phyloP scores from a whole-genome alignment of 1,140 invertebrate genomes.

The Drosophila pseudoananassae region DNA sequence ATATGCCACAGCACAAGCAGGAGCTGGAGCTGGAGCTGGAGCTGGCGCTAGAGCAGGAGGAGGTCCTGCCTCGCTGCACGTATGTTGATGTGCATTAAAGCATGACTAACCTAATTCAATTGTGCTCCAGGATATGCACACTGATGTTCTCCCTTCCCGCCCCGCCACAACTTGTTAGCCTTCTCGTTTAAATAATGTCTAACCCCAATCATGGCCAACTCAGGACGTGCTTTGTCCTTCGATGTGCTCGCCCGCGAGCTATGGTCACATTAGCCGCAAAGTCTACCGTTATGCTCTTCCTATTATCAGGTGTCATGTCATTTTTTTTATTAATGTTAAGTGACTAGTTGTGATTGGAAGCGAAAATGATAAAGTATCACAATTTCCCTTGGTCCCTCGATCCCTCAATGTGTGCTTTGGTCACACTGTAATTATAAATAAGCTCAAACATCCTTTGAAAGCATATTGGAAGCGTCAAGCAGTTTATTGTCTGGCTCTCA shows the following conservation, averaged over 20 bases:
- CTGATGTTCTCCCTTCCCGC: constrained; percentile 1
- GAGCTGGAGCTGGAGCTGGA: neutral
- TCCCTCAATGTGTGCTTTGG: no score
- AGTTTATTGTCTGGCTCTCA: constrained; percentile 27
- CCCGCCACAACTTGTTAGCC: constrained; percentile 17
- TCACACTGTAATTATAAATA: neutral
- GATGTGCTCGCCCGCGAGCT: constrained; percentile 13
- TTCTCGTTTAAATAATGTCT: constrained; percentile 69
- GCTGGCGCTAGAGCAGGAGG: neutral
- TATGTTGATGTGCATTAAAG: constrained; percentile 82
- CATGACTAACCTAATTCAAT: constrained; percentile 83
- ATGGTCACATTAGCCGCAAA: constrained; percentile 49
- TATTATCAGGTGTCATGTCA: neutral
- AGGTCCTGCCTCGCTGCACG: constrained; percentile 72
- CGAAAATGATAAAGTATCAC: no score
- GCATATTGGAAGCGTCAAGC: neutral
- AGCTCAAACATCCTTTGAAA: neutral
- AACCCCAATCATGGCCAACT: constrained; percentile 59
- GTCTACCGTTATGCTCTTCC: constrained; percentile 2
- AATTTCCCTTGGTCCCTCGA: no score
- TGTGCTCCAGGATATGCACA: constrained; percentile 80
- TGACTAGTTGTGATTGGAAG: no score
- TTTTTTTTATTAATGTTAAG: no score
- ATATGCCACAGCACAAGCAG: constrained; percentile 3
- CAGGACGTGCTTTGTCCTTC: constrained; percentile 30